Conservation (phyloP, 2,797 vertebrate species). For the Lophotriccus pileatus region DNA sequence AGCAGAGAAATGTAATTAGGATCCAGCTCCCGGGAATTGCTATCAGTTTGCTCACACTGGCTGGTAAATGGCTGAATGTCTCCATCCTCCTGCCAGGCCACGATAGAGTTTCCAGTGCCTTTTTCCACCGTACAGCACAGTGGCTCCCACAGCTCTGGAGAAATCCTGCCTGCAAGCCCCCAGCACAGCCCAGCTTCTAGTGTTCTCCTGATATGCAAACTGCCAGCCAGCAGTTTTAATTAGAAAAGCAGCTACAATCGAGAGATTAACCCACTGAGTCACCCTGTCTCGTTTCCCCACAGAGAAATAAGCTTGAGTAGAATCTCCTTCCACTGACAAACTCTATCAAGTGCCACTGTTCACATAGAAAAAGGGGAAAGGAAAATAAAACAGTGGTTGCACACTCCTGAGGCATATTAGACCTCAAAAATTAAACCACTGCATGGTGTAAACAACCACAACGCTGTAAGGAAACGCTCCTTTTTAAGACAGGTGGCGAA, state of each 20-base stretch:
- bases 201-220: background rate
- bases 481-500: background rate
- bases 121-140: rapidly evolving
- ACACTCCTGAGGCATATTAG: background rate
- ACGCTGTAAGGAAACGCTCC: background rate
- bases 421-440: background rate
- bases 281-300: background rate
- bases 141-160: background rate
- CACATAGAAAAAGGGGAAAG: background rate
- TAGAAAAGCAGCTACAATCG: background rate
- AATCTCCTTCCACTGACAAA: background rate
- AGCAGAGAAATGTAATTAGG: conserved; percentile 59
- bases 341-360: background rate
- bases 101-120: conserved; percentile 41
- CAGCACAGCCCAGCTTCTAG: background rate
- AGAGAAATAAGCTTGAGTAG: background rate
- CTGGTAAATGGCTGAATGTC: conserved; percentile 62
- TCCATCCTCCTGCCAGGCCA: conserved; percentile 14
- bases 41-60: conserved; percentile 61
- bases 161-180: background rate
- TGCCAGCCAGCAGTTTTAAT: background rate
- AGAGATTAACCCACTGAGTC: background rate
- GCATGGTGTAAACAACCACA: background rate
- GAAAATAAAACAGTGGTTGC: background rate
- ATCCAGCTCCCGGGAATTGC: background rate